Percentiles rank a stretch among this genome's conserved stretches.
phyloP scores from a whole-genome alignment of 1,140 invertebrate species.

The Dendrolimus punctatus region DNA sequence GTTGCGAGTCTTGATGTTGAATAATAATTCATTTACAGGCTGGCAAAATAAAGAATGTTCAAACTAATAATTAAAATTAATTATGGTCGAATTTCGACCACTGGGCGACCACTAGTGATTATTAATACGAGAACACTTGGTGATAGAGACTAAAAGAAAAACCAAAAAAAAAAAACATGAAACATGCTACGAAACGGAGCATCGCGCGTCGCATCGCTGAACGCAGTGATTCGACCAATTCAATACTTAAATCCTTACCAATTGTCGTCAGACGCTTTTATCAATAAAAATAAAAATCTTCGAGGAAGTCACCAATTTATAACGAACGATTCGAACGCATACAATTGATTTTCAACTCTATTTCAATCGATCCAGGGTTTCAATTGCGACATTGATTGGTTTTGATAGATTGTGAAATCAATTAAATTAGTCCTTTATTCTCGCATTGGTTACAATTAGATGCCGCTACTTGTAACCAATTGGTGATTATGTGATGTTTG shows the following conservation, averaged over 20 bases:
- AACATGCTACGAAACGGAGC: background rate
- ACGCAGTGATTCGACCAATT: constrained; percentile 33
- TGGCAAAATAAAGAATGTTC: too few relatives aligned
- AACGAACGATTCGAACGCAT: constrained; percentile 16
- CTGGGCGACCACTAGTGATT: too few relatives aligned
- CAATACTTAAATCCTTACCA: constrained; percentile 54
- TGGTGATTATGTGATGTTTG: too few relatives aligned
- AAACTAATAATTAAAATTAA: too few relatives aligned
- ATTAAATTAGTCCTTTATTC: constrained; percentile 25
- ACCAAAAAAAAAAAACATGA: background rate
- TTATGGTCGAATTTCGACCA: too few relatives aligned
- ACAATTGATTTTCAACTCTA: constrained; percentile 15
- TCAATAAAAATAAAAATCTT: constrained; percentile 65
- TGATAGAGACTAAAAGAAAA: too few relatives aligned
- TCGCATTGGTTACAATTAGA: too few relatives aligned
- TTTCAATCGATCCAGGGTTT: background rate
- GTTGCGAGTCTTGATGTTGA: too few relatives aligned
- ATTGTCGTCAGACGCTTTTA: constrained; percentile 53
- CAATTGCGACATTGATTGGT: background rate
- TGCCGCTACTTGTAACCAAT: too few relatives aligned
- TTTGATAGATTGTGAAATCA: constrained; percentile 26
- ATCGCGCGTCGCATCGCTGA: background rate
- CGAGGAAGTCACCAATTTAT: constrained; percentile 62
- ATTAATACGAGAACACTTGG: too few relatives aligned
- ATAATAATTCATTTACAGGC: too few relatives aligned